Evolutionary conservation across 2,888 invertebrate species (phyloP), one percentile per base, ranked within the genome.

Genomic region (Syritta pipiens): DNA sequence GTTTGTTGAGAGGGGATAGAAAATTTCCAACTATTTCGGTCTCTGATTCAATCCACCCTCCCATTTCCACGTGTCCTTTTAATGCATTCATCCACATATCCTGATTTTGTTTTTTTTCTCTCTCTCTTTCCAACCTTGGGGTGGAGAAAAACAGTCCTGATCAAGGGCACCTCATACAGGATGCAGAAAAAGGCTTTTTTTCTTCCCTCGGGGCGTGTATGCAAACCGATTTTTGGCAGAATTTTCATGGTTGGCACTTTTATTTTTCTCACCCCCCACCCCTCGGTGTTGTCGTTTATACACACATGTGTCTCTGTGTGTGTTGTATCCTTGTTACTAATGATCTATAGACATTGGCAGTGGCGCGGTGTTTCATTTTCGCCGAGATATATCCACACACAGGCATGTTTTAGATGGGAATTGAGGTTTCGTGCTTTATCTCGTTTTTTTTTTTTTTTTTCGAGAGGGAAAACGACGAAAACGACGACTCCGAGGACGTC

Each of bases 391-490:
- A 37, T 14, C 14, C 7, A 9, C 10, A 37, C 5, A 37, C n/a
- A n/a, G n/a, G n/a, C n/a, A n/a, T n/a, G n/a, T 10, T 20, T 51
- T 35, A 42, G 42, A 42, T 57, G 42, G n/a, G 10, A 57, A 57
- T 57, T 57, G 42, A 42, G 40, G 20, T 42, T 57, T 30, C 57
- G 57, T 57, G 57, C 57, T 57, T 57, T 57, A 57, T 57, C 57
- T 57, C 28, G 57, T 12, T 55, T 57, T 57, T 24, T 44, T 44
- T 22, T 28, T 2, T 10, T 22, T 7, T 0, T 22, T 5, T 9
- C 3, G 22, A 3, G n/a, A n/a, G n/a, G n/a, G n/a, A n/a, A n/a
- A n/a, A n/a, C n/a, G n/a, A n/a, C n/a, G n/a, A n/a, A n/a, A n/a
- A n/a, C n/a, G n/a, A n/a, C n/a, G n/a, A n/a, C n/a, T n/a, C n/a